Conservation (phyloP, 1,140 invertebrate species). For the Lordiphosa stackelbergi region DNA sequence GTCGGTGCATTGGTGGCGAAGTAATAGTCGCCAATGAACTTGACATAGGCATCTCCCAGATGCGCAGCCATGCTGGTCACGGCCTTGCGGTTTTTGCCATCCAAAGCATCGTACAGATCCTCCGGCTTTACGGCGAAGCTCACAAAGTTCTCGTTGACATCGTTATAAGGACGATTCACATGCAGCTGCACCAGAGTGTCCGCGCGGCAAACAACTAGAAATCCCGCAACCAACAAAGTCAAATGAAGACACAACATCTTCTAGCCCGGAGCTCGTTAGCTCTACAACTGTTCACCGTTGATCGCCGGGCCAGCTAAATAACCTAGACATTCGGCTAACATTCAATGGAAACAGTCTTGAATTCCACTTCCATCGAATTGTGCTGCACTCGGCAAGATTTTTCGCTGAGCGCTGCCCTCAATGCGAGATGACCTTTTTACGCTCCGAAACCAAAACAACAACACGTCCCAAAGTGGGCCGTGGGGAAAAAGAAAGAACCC, state of each 20-base stretch:
- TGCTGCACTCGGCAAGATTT: constrained; percentile 62
- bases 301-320: constrained; percentile 40
- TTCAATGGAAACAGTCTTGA: constrained; percentile 26
- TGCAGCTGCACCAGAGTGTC: constrained; percentile 67
- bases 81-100: constrained; percentile 57
- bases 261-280: constrained; percentile 35
- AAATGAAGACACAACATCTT: constrained; percentile 30
- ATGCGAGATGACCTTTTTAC: constrained; percentile 59
- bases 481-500: constrained; percentile 10
- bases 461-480: constrained; percentile 56
- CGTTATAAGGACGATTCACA: constrained; percentile 71
- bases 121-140: constrained; percentile 68
- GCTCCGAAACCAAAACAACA: constrained; percentile 22
- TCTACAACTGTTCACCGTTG: constrained; percentile 43
- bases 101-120: constrained; percentile 64
- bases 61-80: constrained; percentile 61
- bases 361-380: constrained; percentile 45
- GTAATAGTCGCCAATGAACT: constrained; percentile 63
- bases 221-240: constrained; percentile 19
- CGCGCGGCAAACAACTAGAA: constrained; percentile 27
- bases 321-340: constrained; percentile 22
- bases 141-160: constrained; percentile 72
- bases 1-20: constrained; percentile 56
- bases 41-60: constrained; percentile 61
- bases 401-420: constrained; percentile 67